Evolutionary conservation across 2,888 invertebrate species (phyloP), one percentile per base, ranked within the genome.

Genomic region (Callinectes sapidus): DNA sequence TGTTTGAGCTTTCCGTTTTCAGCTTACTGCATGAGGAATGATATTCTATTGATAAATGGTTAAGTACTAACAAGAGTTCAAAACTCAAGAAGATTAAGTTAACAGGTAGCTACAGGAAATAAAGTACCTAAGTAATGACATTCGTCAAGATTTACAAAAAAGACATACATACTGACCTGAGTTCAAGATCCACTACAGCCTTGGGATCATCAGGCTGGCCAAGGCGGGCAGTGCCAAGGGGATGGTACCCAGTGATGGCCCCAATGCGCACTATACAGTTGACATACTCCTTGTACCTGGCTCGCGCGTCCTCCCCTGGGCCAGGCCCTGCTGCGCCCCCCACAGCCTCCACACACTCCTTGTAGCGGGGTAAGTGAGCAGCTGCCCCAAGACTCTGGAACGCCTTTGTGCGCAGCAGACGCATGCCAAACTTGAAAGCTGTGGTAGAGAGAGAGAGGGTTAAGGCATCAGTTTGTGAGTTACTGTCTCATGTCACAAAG

Each of bases 191-290:
- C 0, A 98, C 97, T 0, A 98, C 98, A 2, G 97, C 96, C 66
- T 81, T 16, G 10, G 86, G 88, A 42, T 98, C 98, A 96, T 97
- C 97, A 1, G 97, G 96, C 0, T 98, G 98, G 13, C 98, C 98
- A 98, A 98, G 98, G 96, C 98, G 98, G 28, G 98, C 97, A 0
- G 98, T 98, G 13, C 98, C 98, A 86, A 97, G 97, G 0, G 98
- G 98, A 96, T 98, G 98, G 95, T 98, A 98, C 95, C 98, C 98
- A 3, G 98, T 98, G 97, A 98, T 98, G 86, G 92, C 91, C n/a
- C 87, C 87, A 10, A 90, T 87, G 86, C 95, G 88, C 16, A 94
- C 87, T 39, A 94, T 32, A 55, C 94, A 94, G 54, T 71, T 86
- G 16, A 94, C 88, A 35, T 91, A 93, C 39, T 93, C 93, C 39